phyloP scores from a whole-genome alignment of 1,140 invertebrate genomes.

The Drosophila hydei region DNA sequence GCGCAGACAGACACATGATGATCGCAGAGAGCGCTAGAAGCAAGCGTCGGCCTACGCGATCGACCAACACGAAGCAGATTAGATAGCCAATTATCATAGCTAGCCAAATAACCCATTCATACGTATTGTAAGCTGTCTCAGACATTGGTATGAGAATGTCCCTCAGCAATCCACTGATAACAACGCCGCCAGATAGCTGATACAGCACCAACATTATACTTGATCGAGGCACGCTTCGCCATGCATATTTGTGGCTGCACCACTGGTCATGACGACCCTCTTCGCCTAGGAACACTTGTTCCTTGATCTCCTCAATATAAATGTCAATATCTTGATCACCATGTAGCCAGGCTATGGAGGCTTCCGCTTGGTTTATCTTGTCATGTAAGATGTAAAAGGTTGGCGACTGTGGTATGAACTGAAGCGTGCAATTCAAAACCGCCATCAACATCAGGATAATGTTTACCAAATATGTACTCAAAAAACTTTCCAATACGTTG shows the following conservation, averaged over 20 bases:
- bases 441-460: conserved; percentile 85
- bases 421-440: conserved; percentile 85
- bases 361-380: conserved; percentile 86
- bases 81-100: not conserved
- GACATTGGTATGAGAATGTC: not conserved
- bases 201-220: not conserved
- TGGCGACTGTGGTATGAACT: conserved; percentile 89
- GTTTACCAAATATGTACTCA: conserved; percentile 84
- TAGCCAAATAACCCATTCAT: not conserved
- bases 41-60: conserved; percentile 27
- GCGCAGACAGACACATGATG: not conserved
- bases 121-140: rapidly evolving
- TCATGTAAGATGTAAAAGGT: conserved; percentile 84
- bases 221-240: not conserved
- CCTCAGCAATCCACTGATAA: not conserved
- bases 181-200: not conserved
- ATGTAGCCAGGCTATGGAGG: conserved; percentile 87
- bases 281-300: too few species aligned
- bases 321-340: conserved; percentile 86
- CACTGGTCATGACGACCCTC: too few species aligned
- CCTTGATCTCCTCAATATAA: conserved; percentile 32
- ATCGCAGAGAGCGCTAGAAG: conserved; percentile 24
- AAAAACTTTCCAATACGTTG: conserved; percentile 84
- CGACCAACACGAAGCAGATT: conserved; percentile 33
- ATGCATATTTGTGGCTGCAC: not conserved